Base-by-base conservation (phyloP, 2,888 invertebrate genomes). In the Atrina japonica region DNA sequence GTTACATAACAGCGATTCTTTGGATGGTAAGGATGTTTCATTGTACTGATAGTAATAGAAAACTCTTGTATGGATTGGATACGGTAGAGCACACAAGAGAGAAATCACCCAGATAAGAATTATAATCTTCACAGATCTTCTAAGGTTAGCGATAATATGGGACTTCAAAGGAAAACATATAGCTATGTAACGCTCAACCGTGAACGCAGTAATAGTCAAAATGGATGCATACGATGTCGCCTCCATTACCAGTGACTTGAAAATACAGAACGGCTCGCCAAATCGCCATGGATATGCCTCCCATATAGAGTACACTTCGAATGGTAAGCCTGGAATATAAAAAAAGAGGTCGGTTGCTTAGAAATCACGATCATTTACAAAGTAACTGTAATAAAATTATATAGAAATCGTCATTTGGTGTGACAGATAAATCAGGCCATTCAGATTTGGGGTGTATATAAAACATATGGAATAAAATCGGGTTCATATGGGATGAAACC, bases 181-280 rank as follows among this genome's bases (percentile, higher is more conserved):
- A 30, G 97, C 97, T 75, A 97, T 91, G 92, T 96, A 92, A 52
- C 97, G 93, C 91, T 97, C 97, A 91, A 95, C 93, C 0, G 97
- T 96, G 91, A 97, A 97, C 1, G 96, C 96, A 47, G 96, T 96
- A 82, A 97, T 97, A 21, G 97, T 97, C 86, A 97, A 91, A 52
- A 97, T 96, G 0, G 97, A 97, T 0, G 96, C 96, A 90, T 97
- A 96, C 0, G 96, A 95, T 0, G 96, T 96, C 91, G 90, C 89
- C 79, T 92, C 92, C 16, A 90, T 90, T 11, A 92, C 80, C 43
- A 91, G 86, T 0, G 90, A 89, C 66, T 91, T 90, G 73, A 92
- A 87, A 67, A 90, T 88, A 77, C 92, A 92, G 75, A 91, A 90
- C 16, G 88, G 80, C 69, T 89, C 87, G 0, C 92, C 92, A 71